A percentile compares a stretch with the other conserved stretches of the same genome.
Evolutionary conservation across 2,888 invertebrate genomes (phyloP).

Genomic region (Lasioglossum malachurum): DNA sequence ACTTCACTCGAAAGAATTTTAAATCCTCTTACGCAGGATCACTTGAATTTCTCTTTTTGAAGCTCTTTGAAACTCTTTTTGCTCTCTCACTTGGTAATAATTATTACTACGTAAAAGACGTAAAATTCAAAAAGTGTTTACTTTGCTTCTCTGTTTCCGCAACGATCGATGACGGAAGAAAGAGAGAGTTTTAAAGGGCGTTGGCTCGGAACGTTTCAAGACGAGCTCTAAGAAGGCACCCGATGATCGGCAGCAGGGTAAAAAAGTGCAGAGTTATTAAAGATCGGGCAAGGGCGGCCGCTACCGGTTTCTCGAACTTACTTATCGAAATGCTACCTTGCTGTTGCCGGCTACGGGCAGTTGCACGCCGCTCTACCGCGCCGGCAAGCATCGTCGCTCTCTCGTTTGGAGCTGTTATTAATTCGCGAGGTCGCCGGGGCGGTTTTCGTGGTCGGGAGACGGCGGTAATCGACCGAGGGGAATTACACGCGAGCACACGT

Average conservation of each 20-base stretch:
- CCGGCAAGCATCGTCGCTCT: conserved; percentile 64
- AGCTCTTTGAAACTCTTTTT: no score
- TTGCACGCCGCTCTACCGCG: neutral
- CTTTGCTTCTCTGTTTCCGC: no score
- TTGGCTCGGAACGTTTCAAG: neutral
- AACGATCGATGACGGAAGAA: neutral
- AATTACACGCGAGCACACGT: conserved; percentile 34
- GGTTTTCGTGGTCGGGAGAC: conserved; percentile 17
- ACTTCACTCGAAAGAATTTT: no score
- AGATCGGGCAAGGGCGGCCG: conserved; percentile 8
- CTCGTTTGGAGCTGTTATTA: conserved; percentile 69
- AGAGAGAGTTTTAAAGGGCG: neutral
- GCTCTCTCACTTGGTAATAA: no score
- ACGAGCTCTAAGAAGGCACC: neutral
- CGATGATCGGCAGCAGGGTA: neutral
- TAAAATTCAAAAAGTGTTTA: no score
- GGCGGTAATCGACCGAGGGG: conserved; percentile 29
- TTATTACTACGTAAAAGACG: no score
- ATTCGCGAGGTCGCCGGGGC: conserved; percentile 37
- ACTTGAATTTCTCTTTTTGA: no score
- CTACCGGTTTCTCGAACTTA: conserved; percentile 59
- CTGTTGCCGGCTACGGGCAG: conserved; percentile 33
- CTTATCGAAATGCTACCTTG: conserved; percentile 63
- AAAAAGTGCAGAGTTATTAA: conserved; percentile 28
- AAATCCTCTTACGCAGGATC: no score